Base-by-base conservation (phyloP, 1,140 invertebrate species). In the Brachionus koreanus region DNA sequence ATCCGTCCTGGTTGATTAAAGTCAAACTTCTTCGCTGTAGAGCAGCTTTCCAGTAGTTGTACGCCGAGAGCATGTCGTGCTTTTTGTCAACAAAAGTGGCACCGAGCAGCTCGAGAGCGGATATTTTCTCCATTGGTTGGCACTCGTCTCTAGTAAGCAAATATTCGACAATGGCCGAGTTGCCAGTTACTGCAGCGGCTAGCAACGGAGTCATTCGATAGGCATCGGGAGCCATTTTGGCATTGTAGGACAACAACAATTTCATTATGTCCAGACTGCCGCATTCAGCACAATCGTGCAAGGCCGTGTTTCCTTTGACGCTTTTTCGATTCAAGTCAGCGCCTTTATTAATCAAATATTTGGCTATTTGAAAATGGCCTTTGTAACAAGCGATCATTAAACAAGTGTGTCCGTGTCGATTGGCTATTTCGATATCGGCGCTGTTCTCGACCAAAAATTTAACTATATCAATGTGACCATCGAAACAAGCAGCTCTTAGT, bases 11-110 rank as follows among this genome's bases (percentile, higher is more conserved):
- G 1, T 23, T 42, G 0, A 69, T 33, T 3, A 69, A 7, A 16
- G 65, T 2, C 2, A 4, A 6, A 79, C 85, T 93, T 92, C 93
- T 92, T 84, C 94, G 91, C 69, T 93, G 91, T 91, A 97, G 93
- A 2, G 95, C 95, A 85, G 92, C 90, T 86, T 93, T 94, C 96
- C 95, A 98, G 77, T 94, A 90, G 83, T 92, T 91, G 16, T 95
- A 88, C 0, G 95, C 95, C 5, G 93, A 93, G 42, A 95, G 91
- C 92, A 97, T 95, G 88, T 98, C 95, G 83, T 94, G 90, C 87
- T 95, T 94, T 87, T 96, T 96, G 87, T 98, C 96, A n/a, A 97
- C 95, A 88, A 93, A 97, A 0, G 96, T 97, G 3, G 96, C 94
- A n/a, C 96, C 96, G 4, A 98, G 89, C 37, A 98, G 89, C 88